phyloP scores from a whole-genome alignment of 2,797 vertebrate genomes.

The Girardinus metallicus region DNA sequence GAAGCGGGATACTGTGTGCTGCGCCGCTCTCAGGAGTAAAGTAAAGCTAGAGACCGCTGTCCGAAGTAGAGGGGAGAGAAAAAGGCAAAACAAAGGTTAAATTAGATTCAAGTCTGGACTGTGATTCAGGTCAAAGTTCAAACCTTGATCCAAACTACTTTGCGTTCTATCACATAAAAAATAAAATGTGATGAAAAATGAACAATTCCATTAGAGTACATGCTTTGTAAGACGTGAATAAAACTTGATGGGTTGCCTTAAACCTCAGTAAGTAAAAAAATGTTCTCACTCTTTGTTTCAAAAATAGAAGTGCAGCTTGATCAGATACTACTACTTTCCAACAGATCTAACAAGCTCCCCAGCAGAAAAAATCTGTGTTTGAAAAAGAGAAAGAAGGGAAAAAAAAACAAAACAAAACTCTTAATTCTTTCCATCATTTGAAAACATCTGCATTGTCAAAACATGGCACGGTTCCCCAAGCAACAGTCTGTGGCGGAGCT shows the following conservation, averaged over 20 bases:
- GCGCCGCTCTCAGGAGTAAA: too few species aligned
- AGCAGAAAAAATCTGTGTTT: background rate
- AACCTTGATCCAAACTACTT: background rate
- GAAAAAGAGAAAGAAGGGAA: background rate
- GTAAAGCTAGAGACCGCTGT: too few species aligned
- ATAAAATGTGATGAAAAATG: background rate
- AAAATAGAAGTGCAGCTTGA: background rate
- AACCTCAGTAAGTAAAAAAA: too few species aligned
- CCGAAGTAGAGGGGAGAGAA: too few species aligned
- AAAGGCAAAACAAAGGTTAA: too few species aligned
- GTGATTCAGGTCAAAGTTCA: background rate
- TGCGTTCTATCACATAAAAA: background rate
- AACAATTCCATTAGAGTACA: background rate
- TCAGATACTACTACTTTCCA: background rate
- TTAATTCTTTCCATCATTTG: background rate
- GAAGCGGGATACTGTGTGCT: too few species aligned
- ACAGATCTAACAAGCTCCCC: background rate
- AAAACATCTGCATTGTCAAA: background rate
- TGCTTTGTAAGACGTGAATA: background rate
- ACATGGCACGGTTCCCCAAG: background rate
- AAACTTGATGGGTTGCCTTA: background rate
- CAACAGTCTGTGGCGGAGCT: background rate
- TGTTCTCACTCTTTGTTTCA: background rate
- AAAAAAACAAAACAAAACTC: too few species aligned
- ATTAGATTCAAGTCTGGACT: too few species aligned